Conservation (phyloP, 2,888 invertebrate genomes). For the Ormyrus thymus region DNA sequence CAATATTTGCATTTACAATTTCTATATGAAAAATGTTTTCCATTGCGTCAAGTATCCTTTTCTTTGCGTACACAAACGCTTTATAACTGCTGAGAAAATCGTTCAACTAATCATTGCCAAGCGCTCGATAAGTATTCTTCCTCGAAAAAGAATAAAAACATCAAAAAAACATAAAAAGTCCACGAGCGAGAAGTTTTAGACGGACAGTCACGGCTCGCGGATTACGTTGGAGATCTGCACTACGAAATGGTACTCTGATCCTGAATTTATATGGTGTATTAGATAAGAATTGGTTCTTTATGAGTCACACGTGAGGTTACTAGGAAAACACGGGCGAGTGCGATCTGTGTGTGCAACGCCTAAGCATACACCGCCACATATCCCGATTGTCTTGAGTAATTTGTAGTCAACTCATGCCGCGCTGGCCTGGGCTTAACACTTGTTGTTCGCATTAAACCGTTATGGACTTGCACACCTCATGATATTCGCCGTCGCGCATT, state of each 20-base stretch:
- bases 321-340: conserved; percentile 54
- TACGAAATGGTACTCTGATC: conserved; percentile 68
- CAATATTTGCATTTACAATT: no score
- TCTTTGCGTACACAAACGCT: no score
- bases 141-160: background rate
- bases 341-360: conserved; percentile 17
- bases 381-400: conserved; percentile 28
- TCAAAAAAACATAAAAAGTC: conserved; percentile 1
- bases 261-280: conserved; percentile 75
- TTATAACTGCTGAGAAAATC: no score
- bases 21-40: no score
- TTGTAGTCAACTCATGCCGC: conserved; percentile 41
- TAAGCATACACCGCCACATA: conserved; percentile 32
- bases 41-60: no score
- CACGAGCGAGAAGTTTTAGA: conserved; percentile 16
- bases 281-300: conserved; percentile 74
- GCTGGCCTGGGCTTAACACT: conserved; percentile 26
- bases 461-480: conserved; percentile 7
- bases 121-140: no score
- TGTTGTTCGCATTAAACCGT: conserved; percentile 36
- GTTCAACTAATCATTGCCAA: no score
- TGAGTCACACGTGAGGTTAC: conserved; percentile 71
- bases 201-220: conserved; percentile 57
- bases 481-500: conserved; percentile 54
- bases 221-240: conserved; percentile 60